A percentile compares a stretch with the other conserved stretches of the same genome.
Conservation (phyloP, 2,888 invertebrate species). For the Scaeva pyrastri region DNA sequence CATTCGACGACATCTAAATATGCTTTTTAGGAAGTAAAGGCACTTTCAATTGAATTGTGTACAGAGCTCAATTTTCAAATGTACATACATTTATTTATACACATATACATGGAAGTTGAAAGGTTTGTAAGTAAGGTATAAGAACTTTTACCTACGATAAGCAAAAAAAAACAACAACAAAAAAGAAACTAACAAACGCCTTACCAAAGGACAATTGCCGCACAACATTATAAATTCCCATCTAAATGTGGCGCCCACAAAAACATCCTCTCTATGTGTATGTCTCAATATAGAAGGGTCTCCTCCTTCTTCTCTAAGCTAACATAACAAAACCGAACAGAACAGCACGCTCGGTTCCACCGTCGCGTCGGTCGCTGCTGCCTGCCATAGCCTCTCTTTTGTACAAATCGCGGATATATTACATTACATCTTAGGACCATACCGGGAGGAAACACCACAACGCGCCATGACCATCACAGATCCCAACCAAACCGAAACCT, state of each 20-base stretch:
- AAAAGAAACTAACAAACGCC: constrained; percentile 25
- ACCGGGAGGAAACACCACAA: constrained; percentile 66
- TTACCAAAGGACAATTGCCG: constrained; percentile 75
- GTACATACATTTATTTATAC: too few relatives aligned
- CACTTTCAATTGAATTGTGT: constrained; percentile 61
- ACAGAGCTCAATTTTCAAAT: constrained; percentile 46
- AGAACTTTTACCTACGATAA: neutral
- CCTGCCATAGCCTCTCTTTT: constrained; percentile 59
- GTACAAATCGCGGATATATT: constrained; percentile 76
- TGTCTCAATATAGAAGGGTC: constrained; percentile 73
- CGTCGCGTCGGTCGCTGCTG: neutral
- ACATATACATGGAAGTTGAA: too few relatives aligned
- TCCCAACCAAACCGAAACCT: neutral
- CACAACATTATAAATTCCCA: constrained; percentile 76
- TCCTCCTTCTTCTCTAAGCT: constrained; percentile 38
- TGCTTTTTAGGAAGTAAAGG: constrained; percentile 9
- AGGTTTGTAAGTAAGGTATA: neutral
- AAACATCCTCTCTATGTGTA: constrained; percentile 71
- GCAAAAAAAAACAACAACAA: constrained; percentile 19
- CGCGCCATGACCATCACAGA: constrained; percentile 53
- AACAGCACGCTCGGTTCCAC: neutral
- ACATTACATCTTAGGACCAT: constrained; percentile 75
- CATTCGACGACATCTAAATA: neutral
- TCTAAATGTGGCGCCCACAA: constrained; percentile 77
- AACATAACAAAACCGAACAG: constrained; percentile 44